Conservation (phyloP, 2,888 invertebrate species). For the Monochamus alternatus region DNA sequence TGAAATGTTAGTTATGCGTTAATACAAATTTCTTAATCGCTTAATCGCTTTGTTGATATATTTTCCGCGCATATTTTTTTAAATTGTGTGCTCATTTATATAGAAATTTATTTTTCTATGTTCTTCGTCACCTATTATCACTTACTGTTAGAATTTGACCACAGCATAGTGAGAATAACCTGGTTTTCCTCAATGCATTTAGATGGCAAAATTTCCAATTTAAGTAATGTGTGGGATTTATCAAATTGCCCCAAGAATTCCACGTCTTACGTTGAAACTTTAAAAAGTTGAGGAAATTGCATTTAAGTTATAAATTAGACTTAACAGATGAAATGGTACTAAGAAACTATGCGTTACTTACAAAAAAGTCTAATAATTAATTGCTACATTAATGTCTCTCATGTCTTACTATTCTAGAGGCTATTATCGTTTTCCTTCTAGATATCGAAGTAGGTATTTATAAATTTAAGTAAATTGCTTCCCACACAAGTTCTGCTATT, state of each 20-base stretch:
- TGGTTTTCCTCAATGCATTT: slow-evolving; percentile 37
- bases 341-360: background rate
- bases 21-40: too few species aligned
- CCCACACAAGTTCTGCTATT: too few species aligned
- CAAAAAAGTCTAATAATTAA: background rate
- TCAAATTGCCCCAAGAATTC: slow-evolving; percentile 16
- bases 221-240: slow-evolving; percentile 21
- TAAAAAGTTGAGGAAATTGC: background rate
- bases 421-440: too few species aligned
- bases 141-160: slow-evolving; percentile 4
- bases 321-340: background rate
- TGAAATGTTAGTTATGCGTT: too few species aligned
- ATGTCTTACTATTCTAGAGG: too few species aligned
- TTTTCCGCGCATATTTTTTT: background rate
- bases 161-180: slow-evolving; percentile 28
- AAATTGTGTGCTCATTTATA: background rate
- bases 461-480: too few species aligned
- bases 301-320: background rate
- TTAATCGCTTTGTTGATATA: too few species aligned
- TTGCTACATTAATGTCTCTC: too few species aligned
- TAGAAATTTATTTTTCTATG: background rate
- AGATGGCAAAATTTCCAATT: slow-evolving; percentile 34
- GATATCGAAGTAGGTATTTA: too few species aligned
- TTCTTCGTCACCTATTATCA: background rate
- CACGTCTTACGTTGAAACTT: background rate